Base-by-base conservation (phyloP, 2,888 invertebrate species). In the Coelopa pilipes region DNA sequence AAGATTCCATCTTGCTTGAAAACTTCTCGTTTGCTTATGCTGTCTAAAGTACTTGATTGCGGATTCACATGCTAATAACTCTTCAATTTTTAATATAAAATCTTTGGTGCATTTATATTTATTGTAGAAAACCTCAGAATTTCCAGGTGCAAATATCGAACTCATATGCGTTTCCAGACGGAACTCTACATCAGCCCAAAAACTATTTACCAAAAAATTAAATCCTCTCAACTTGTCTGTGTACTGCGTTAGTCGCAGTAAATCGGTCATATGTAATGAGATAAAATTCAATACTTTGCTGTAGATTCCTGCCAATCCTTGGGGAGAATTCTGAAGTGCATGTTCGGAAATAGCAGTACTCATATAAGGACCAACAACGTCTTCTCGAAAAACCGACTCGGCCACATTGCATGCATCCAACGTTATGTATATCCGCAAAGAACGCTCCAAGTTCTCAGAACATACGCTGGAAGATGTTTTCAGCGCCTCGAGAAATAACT, bases 71-170 rank as follows among this genome's bases (percentile, higher is more conserved):
- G 89, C 50, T 2, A 89, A 87, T 82, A 91, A 89, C 46, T 88
- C 88, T 82, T 95, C 93, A 78, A 97, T 90, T 82, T 90, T 90
- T 68, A 87, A 89, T 17, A 97, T 86, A 88, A 97, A 96, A 73
- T 92, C 89, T 84, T 93, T 90, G 49, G 96, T 96, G 79, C 92
- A 92, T 81, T 89, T 91, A 84, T 95, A 98, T 84, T 95, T 92
- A 87, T 91, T 90, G 84, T 94, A 95, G 87, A 97, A 97, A 74
- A 93, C 89, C 84, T 96, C 93, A 0, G 97, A 96, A 88, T 97
- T 96, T 73, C 97, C 97, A 15, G 97, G 96, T 1, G 96, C 95
- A 89, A 96, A 97, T 81, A 97, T 94, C 11, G 93, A 92, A 15
- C 93, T 91, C 82, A 95, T 90, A 85, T 94, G 92, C n/a, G 93